Evolutionary conservation across 2,888 invertebrate genomes (phyloP).

Genomic region (Dasysyrphus tricinctus): DNA sequence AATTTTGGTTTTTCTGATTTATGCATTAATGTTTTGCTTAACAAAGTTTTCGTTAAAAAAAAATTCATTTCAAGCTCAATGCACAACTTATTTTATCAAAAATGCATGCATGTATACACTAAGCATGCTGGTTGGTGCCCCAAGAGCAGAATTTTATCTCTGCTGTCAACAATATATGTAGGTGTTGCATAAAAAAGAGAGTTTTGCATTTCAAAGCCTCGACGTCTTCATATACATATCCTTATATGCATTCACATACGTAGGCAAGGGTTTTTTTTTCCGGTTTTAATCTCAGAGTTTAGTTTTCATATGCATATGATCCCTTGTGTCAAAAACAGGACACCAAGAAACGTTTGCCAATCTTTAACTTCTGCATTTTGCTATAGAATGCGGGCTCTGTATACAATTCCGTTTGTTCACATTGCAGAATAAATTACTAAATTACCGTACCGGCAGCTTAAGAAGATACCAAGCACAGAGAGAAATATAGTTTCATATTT

Average conservation of each 20-base stretch:
- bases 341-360: neutral
- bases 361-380: neutral
- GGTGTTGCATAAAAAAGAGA: neutral
- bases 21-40: too few relatives aligned
- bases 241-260: neutral
- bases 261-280: neutral
- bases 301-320: neutral
- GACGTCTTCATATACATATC: neutral
- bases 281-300: neutral
- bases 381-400: neutral
- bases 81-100: too few relatives aligned
- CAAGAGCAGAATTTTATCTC: too few relatives aligned
- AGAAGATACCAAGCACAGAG: neutral
- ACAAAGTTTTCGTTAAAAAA: too few relatives aligned
- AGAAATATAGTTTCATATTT: conserved; percentile 13
- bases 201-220: neutral
- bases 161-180: neutral
- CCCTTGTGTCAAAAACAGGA: neutral
- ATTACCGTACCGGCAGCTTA: neutral
- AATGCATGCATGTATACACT: too few relatives aligned
- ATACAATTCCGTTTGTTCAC: neutral
- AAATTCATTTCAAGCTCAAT: too few relatives aligned
- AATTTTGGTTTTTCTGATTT: too few relatives aligned
- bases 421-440: neutral
- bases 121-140: too few relatives aligned